Evolutionary conservation across 2,888 invertebrate species (phyloP), one percentile per base, ranked within the genome.

Genomic region (Melanophora roralis): DNA sequence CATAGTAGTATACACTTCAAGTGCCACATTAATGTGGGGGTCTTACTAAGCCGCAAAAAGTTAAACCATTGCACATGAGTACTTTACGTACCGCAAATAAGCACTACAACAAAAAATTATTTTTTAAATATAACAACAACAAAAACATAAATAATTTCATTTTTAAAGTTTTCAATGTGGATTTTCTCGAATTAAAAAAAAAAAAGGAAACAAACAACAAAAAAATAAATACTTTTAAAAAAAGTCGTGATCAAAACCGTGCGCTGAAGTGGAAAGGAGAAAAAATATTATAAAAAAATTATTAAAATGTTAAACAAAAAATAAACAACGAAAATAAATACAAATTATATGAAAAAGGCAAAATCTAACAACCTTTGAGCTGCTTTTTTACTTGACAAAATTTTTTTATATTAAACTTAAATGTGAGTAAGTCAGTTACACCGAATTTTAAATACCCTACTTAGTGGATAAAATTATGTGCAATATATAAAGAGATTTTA

Each of bases 161-260:
- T 43, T 45, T 53, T 57, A 32, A 38, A 67, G 27, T 34, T 51
- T 49, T 64, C 34, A 47, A 12, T 59, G 47, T 2, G n/a, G 5
- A 43, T 32, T 55, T 55, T 40, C 19, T 43, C 9, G 6, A 12
- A 53, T n/a, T n/a, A 38, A 19, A 27, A 14, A 23, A 68, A 60
- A 71, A n/a, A 21, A 36, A 4, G 16, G n/a, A n/a, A n/a, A n/a
- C n/a, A n/a, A n/a, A n/a, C n/a, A n/a, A n/a, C 3, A 27, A 27
- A 5, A 68, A 62, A 40, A 47, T 53, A 38, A 36, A 60, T 38
- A 67, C 23, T 65, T 62, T 59, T 64, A 64, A 49, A 67, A 65
- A 72, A 80, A 80, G 51, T 80, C 80, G 80, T 80, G 80, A 80
- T 80, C 80, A 76, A 76, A 80, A 76, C 72, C 68, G 51, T 80